Evolutionary conservation across 2,888 invertebrate genomes (phyloP).

Genomic region (Phymatocera aterrima): DNA sequence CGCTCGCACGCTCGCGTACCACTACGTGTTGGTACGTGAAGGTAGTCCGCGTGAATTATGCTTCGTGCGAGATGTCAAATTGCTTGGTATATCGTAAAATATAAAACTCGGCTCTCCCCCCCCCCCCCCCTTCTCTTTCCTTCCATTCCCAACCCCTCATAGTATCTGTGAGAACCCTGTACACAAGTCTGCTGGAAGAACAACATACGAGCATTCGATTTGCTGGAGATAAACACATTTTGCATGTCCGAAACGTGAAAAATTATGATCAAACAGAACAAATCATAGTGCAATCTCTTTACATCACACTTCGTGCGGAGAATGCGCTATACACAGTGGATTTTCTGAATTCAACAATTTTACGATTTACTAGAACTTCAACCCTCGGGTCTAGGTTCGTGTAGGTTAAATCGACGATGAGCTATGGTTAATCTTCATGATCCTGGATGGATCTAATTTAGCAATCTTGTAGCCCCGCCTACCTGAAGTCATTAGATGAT

Average conservation of each 20-base stretch:
- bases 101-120: constrained; percentile 70
- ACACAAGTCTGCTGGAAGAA: not conserved
- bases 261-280: no score
- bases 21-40: constrained; percentile 17
- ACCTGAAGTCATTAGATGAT: constrained; percentile 71
- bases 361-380: not conserved
- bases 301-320: no score
- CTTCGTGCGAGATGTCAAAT: constrained; percentile 75
- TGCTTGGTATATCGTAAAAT: constrained; percentile 75
- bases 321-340: no score
- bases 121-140: constrained; percentile 51
- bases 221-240: not conserved
- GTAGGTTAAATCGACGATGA: not conserved
- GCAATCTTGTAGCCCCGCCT: constrained; percentile 73
- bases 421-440: not conserved
- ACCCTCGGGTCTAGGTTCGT: not conserved
- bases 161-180: not conserved
- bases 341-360: no score
- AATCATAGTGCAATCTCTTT: no score
- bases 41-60: constrained; percentile 71
- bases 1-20: constrained; percentile 55
- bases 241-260: not conserved
- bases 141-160: constrained; percentile 48
- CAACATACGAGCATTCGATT: not conserved
- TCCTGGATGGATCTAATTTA: constrained; percentile 63